phyloP scores from a whole-genome alignment of 2,888 invertebrate species.

The Bimastos eiseni region DNA sequence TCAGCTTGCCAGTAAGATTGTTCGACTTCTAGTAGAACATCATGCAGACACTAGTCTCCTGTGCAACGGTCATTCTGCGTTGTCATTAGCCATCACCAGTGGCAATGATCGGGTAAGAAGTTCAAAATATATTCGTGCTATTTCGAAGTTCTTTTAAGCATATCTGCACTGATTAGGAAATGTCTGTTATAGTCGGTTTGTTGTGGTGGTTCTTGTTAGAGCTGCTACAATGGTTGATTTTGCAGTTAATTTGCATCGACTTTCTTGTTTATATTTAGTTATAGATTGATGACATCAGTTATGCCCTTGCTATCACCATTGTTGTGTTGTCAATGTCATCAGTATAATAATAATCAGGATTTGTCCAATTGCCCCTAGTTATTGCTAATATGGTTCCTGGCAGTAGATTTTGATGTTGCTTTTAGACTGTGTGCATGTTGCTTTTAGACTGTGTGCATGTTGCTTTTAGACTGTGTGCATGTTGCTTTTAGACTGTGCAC shows the following conservation, averaged over 20 bases:
- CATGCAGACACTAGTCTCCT: slow-evolving; percentile 57
- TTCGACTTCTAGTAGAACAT: slow-evolving; percentile 56
- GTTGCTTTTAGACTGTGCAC: slow-evolving; percentile 54
- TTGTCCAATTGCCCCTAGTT: neutral
- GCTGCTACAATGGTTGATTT: neutral
- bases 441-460: no score
- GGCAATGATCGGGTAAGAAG: slow-evolving; percentile 59
- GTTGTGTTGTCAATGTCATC: neutral
- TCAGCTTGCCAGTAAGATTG: slow-evolving; percentile 50
- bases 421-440: no score
- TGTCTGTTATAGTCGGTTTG: neutral
- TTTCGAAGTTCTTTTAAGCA: neutral
- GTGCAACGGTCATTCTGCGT: slow-evolving; percentile 61
- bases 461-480: no score
- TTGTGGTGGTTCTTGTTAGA: neutral
- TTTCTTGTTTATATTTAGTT: no score
- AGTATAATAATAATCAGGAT: neutral
- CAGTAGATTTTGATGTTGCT: neutral
- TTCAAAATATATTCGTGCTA: neutral
- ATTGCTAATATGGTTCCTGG: neutral
- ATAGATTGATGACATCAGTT: neutral
- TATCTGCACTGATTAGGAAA: neutral
- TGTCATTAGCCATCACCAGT: slow-evolving; percentile 59
- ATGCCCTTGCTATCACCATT: neutral
- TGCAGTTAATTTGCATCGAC: no score